Percentiles rank a stretch among this genome's conserved stretches.
phyloP scores from a whole-genome alignment of 2,888 invertebrate genomes.

The Melikaiella ostensackeni region DNA sequence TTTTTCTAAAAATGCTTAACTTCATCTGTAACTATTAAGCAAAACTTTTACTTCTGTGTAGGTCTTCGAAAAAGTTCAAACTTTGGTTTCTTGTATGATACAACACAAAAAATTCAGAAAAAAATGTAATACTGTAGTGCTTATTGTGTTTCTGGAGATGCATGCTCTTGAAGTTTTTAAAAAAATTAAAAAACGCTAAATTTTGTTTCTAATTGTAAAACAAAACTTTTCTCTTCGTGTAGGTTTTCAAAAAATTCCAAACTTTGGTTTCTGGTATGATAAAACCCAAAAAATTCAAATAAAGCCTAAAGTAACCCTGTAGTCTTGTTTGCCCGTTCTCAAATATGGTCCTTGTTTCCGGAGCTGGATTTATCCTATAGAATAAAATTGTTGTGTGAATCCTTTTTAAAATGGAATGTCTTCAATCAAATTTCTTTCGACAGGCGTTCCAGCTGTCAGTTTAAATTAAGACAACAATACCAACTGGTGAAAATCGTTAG shows the following conservation, averaged over 20 bases:
- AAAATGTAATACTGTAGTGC: too few relatives aligned
- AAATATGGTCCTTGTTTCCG: neutral
- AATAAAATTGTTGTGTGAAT: neutral
- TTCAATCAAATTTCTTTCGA: neutral
- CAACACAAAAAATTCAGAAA: too few relatives aligned
- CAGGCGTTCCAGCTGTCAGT: neutral
- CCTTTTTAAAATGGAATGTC: neutral
- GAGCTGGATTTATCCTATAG: too few relatives aligned
- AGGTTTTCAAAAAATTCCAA: neutral
- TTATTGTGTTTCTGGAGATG: too few relatives aligned
- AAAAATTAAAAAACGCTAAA: too few relatives aligned
- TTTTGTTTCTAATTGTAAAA: too few relatives aligned
- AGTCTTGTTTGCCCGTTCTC: too few relatives aligned
- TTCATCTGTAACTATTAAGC: too few relatives aligned
- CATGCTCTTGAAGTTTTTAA: too few relatives aligned
- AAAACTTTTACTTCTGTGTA: too few relatives aligned
- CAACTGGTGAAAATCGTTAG: conserved; percentile 29
- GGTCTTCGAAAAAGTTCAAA: neutral
- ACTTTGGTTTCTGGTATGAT: neutral
- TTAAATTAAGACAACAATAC: conserved; percentile 24
- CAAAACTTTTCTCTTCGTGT: neutral
- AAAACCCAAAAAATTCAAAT: neutral
- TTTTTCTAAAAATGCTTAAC: too few relatives aligned
- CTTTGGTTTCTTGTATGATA: too few relatives aligned
- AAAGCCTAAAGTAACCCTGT: neutral